Evolutionary conservation across 2,888 invertebrate genomes (phyloP), one percentile per base, ranked within the genome.

Genomic region (Automeris io): DNA sequence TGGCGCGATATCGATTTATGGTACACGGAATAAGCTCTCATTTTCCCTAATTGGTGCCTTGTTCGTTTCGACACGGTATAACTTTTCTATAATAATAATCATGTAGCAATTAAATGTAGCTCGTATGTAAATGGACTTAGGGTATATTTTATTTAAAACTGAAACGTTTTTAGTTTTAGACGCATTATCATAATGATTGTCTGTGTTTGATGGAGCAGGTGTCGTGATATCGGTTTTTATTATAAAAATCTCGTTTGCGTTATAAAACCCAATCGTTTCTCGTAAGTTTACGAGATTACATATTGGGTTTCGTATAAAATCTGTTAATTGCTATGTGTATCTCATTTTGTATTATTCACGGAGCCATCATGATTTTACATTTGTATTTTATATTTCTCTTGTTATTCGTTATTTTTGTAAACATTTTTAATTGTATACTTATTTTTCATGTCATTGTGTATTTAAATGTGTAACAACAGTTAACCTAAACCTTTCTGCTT

Each of bases 161-260:
- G 40, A 37, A 40, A 31, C 29, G 41, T 45, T 50, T 47, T 57
- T 61, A 71, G 62, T 74, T 79, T 73, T 74, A 72, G 65, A 54
- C 65, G 67, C 70, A 85, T 83, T 83, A 83, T 68, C 82, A 80
- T 83, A 81, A 83, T 80, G 70, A 74, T 69, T 70, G 69, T 73
- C 66, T 70, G 73, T 68, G 73, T 81, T 79, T 78, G 80, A 80
- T 76, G 72, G 70, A 81, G 81, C 85, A 86, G 85, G 85, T 86
- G 85, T 80, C 61, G 61, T 69, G 66, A 63, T 79, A 79, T 82
- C 76, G 72, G 79, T 78, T 83, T 81, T 82, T 82, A 79, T 76
- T 71, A 74, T 75, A 73, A 82, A n/a, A 80, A 80, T 81, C 80
- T 80, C 73, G 75, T 82, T 66, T 82, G 75, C 70, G 67, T 63